Evolutionary conservation across 2,113 vertebrate genomes (phyloP).

Genomic region (Phyllostomus discolor): DNA sequence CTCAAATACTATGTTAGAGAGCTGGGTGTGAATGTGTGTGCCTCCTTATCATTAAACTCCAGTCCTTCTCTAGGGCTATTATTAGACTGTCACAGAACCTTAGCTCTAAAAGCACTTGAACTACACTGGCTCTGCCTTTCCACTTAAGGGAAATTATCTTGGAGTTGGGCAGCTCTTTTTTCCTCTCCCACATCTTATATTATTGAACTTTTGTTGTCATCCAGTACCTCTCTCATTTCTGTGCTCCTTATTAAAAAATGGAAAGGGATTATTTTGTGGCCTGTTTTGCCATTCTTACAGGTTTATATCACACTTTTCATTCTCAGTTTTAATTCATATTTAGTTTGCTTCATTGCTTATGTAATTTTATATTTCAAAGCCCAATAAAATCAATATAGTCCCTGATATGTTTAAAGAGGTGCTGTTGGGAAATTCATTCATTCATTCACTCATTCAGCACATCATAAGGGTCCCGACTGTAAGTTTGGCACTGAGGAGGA

Average conservation of each 20-base stretch:
- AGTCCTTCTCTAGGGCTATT: not conserved
- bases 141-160: not conserved
- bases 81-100: not conserved
- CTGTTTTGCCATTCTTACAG: not conserved
- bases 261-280: not conserved
- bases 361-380: not conserved
- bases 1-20: not conserved
- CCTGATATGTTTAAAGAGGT: not conserved
- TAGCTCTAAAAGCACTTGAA: not conserved
- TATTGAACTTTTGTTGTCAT: not conserved
- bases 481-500: no score
- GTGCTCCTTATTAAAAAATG: not conserved
- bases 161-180: not conserved
- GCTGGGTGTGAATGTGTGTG: not conserved
- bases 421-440: not conserved
- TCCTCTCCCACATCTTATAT: not conserved
- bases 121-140: not conserved
- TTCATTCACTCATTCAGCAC: not conserved
- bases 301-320: not conserved
- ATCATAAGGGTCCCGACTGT: fast-evolving
- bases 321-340: not conserved
- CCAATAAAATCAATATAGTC: not conserved
- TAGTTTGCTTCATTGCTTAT: not conserved
- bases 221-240: not conserved
- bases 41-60: not conserved